Evolutionary conservation across 2,888 invertebrate genomes (phyloP), one percentile per base, ranked within the genome.

Genomic region (Tipula vernalis): DNA sequence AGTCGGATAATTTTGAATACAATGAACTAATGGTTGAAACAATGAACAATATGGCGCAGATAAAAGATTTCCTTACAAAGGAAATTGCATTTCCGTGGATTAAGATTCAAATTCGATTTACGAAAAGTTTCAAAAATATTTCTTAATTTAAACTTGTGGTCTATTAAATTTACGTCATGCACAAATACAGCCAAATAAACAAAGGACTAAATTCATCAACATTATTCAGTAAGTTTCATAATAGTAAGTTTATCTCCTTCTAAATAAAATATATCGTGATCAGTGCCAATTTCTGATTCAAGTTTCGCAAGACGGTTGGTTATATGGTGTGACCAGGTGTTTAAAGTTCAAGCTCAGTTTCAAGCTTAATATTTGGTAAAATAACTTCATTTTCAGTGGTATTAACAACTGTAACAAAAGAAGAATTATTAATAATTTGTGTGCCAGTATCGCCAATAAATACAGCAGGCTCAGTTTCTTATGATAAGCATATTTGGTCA

Each of bases 151-250:
- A 28, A 28, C 1, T 28, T 28, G 28, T 28, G 28, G 28, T 28
- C 89, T 87, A 89, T 88, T 15, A 89, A 86, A 5, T 87, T 88
- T 28, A 86, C 86, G 0, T 88, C 88, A 85, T 88, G 36, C 5
- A 84, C 84, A 36, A 84, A 39, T 5, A 84, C 84, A 84, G 36
- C 39, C 36, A 84, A 36, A 13, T 84, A 84, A 8, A 84, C 84
- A 13, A 84, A 36, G 36, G 87, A 86, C 83, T 86, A 36, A 39
- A 84, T 36, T 36, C 84, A 39, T 1, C 39, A 36, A 84, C 3
- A 13, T 8, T 28, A 36, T 28, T 84, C 39, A 84, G n/a, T n/a
- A n/a, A n/a, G n/a, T n/a, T n/a, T 84, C 5, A 84, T n/a, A n/a
- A n/a, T n/a, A n/a, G n/a, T n/a, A n/a, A n/a, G n/a, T n/a, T n/a